A percentile compares a stretch with the other conserved stretches of the same genome.
Conservation (phyloP, 2,113 vertebrate species). For the Nerophis lumbriciformis region DNA sequence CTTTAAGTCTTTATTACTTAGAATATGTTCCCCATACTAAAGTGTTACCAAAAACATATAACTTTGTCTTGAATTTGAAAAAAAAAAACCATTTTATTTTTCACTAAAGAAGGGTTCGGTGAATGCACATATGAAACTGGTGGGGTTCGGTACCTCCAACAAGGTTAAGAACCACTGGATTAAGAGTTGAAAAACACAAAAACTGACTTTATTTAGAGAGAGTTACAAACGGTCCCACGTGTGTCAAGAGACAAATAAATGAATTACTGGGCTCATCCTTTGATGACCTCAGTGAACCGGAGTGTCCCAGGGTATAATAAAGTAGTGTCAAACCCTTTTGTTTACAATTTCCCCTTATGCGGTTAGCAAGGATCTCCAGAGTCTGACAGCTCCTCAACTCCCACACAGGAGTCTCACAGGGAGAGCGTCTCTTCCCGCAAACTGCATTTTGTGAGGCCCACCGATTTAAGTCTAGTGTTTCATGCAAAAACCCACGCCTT, state of each 20-base stretch:
- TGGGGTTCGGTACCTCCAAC: no score
- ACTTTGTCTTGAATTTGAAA: no score
- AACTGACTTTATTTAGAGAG: no score
- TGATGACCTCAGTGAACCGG: slow-evolving; percentile 26
- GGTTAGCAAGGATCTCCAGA: slow-evolving; percentile 58
- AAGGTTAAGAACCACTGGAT: no score
- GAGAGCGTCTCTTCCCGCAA: slow-evolving; percentile 45
- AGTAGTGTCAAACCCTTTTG: slow-evolving; percentile 44
- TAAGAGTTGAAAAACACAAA: no score
- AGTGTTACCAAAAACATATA: no score
- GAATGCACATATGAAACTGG: no score
- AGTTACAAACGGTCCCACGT: not conserved
- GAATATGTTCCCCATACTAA: no score
- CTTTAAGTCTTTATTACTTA: no score
- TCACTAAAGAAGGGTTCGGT: no score
- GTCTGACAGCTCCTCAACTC: slow-evolving; percentile 54
- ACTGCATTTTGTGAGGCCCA: slow-evolving; percentile 54
- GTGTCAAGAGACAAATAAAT: not conserved
- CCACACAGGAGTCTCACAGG: slow-evolving; percentile 51
- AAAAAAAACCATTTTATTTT: no score
- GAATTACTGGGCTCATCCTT: not conserved
- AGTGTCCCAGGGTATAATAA: slow-evolving; percentile 36
- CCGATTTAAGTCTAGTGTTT: slow-evolving; percentile 66
- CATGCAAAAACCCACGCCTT: slow-evolving; percentile 70
- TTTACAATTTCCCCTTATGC: slow-evolving; percentile 57